phyloP scores from a whole-genome alignment of 1,140 invertebrate genomes.

The Aphelenchoides besseyi region DNA sequence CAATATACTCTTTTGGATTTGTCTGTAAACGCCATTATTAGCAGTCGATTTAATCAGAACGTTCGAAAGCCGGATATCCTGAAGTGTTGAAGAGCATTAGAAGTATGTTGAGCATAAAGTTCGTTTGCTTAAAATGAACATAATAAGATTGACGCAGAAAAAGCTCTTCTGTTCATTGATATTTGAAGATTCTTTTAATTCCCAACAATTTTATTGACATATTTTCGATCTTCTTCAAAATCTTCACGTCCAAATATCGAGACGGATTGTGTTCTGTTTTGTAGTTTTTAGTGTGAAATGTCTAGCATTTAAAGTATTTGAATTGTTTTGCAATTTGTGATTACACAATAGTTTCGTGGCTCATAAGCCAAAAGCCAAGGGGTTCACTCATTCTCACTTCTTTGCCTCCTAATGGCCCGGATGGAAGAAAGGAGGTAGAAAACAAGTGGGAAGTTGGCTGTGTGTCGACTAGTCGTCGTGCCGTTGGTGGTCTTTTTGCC shows the following conservation, averaged over 20 bases:
- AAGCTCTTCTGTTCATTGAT: too few relatives aligned
- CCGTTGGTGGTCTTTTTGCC: not conserved
- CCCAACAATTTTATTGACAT: too few relatives aligned
- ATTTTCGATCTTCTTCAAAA: not conserved
- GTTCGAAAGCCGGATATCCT: constrained; percentile 3
- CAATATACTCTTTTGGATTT: too few relatives aligned
- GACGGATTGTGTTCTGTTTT: not conserved
- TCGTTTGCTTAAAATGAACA: not conserved
- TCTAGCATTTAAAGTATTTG: too few relatives aligned
- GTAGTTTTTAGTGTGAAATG: not conserved
- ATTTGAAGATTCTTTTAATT: too few relatives aligned
- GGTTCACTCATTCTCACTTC: constrained; percentile 14
- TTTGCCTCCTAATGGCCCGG: constrained; percentile 6
- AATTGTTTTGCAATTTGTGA: not conserved
- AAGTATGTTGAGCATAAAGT: not conserved
- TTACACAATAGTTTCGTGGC: not conserved
- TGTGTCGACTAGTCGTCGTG: not conserved
- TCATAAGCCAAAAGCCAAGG: not conserved
- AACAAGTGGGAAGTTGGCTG: constrained; percentile 10
- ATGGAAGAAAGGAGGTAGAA: not conserved
- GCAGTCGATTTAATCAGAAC: not conserved
- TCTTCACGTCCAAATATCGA: not conserved
- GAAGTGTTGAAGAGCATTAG: not conserved
- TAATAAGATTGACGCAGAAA: too few relatives aligned
- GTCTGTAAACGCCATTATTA: not conserved